These are phyloP conservation scores for Papilio protenor DNA, from an alignment of 2,888 invertebrate genomes.

Conservation along the genomic window DNA sequence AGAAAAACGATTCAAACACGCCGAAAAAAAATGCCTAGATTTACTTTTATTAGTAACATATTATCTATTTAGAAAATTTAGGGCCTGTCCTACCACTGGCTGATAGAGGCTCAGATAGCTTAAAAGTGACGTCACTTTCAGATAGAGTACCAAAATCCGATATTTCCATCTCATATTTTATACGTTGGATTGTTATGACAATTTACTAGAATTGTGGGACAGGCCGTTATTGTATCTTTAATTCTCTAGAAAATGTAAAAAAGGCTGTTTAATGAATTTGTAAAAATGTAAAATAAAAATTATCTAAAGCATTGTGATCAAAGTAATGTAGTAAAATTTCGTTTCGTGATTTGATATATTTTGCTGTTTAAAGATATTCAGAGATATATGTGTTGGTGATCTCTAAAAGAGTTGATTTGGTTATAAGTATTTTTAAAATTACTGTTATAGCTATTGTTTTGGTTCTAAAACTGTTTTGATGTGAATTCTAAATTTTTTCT, in stretches of 20 bases:
- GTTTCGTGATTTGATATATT: slow-evolving; percentile 44
- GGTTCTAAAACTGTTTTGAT: slow-evolving; percentile 27
- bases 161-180: too few relatives aligned
- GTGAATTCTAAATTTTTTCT: slow-evolving; percentile 15
- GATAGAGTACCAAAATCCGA: too few relatives aligned
- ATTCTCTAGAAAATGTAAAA: slow-evolving; percentile 9
- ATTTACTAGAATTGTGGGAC: too few relatives aligned
- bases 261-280: slow-evolving; percentile 17
- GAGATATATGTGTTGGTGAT: slow-evolving; percentile 55
- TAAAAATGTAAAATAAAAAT: slow-evolving; percentile 45
- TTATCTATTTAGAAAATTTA: not conserved
- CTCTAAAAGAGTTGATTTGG: slow-evolving; percentile 55
- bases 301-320: slow-evolving; percentile 42
- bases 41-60: not conserved
- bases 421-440: slow-evolving; percentile 49
- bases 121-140: too few relatives aligned
- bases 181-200: too few relatives aligned
- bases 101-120: too few relatives aligned
- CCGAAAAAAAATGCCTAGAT: not conserved
- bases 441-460: slow-evolving; percentile 41
- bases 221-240: not conserved
- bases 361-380: slow-evolving; percentile 57
- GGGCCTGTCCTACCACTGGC: too few relatives aligned
- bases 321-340: not conserved
- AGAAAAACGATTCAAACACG: not conserved